Evolutionary conservation across 2,888 invertebrate genomes (phyloP).

Genomic region (Mystacides longicornis): DNA sequence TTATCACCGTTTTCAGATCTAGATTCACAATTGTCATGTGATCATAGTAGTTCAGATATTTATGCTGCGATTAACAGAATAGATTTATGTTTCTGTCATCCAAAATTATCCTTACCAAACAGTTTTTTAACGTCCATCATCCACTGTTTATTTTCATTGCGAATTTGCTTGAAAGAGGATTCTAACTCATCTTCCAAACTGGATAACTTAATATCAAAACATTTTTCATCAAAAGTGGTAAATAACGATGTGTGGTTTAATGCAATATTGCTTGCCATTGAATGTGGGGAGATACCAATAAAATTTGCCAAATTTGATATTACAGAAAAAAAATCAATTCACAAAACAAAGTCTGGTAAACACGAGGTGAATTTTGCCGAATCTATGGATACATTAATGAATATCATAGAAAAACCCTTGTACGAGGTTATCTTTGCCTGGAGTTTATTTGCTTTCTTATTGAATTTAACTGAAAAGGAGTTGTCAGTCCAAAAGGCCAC

Average conservation of each 20-base stretch:
- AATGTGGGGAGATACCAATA: conserved; percentile 25
- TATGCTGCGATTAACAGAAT: conserved; percentile 34
- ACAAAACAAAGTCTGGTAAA: background rate
- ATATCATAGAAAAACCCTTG: background rate
- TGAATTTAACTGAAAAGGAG: no score
- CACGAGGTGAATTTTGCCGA: conserved; percentile 25
- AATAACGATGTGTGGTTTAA: conserved; percentile 28
- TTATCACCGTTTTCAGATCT: conserved; percentile 28
- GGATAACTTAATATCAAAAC: conserved; percentile 36
- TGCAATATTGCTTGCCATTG: conserved; percentile 25
- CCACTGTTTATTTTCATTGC: conserved; percentile 40
- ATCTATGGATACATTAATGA: background rate
- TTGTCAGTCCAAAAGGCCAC: no score
- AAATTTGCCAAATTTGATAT: conserved; percentile 32
- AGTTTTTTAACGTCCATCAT: conserved; percentile 38
- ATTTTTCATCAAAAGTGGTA: conserved; percentile 22
- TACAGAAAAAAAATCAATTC: background rate
- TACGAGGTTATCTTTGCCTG: no score
- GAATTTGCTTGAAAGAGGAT: conserved; percentile 35
- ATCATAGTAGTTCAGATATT: no score
- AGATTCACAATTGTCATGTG: no score
- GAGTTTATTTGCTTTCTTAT: no score
- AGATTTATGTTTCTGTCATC: conserved; percentile 35
- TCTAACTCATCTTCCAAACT: conserved; percentile 35
- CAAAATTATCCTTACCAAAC: conserved; percentile 35